These are phyloP conservation scores for Misgurnus anguillicaudatus DNA, from an alignment of 2,113 vertebrate genomes.

Conservation along the genomic window DNA sequence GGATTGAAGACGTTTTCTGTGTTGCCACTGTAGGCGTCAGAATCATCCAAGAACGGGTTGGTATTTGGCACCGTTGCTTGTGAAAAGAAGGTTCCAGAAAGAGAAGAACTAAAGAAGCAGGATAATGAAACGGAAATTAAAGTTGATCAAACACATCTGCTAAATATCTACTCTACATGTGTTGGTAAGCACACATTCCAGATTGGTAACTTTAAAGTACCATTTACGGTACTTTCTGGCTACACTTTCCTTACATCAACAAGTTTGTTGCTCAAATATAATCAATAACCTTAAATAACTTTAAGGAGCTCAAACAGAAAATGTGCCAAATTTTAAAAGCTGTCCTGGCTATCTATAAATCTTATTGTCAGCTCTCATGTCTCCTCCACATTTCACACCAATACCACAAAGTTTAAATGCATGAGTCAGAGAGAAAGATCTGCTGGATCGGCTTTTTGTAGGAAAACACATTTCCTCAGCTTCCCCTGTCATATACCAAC, in stretches of 20 bases:
- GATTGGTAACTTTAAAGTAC: not conserved
- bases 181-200: not conserved
- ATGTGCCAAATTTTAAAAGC: not conserved
- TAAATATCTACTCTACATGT: not conserved
- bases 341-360: not conserved
- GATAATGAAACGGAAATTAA: conserved; percentile 41
- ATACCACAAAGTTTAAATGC: conserved; percentile 21
- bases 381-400: conserved; percentile 16
- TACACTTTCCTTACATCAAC: not conserved
- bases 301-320: not conserved
- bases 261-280: not conserved
- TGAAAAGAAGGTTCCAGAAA: conserved; percentile 40
- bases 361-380: not conserved
- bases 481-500: conserved; percentile 34
- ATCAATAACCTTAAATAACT: not conserved
- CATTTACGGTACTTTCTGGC: no score
- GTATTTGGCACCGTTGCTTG: not conserved
- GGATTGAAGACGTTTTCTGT: not conserved
- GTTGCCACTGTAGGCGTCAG: not conserved
- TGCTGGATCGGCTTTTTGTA: conserved; percentile 39
- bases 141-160: conserved; percentile 7
- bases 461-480: conserved; percentile 35
- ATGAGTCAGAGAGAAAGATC: conserved; percentile 25
- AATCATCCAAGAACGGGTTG: conserved; percentile 47
- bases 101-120: conserved; percentile 36